A percentile compares a stretch with the other conserved stretches of the same genome.
Conservation (phyloP, 2,888 invertebrate genomes). For the Nymphalis urticae region DNA sequence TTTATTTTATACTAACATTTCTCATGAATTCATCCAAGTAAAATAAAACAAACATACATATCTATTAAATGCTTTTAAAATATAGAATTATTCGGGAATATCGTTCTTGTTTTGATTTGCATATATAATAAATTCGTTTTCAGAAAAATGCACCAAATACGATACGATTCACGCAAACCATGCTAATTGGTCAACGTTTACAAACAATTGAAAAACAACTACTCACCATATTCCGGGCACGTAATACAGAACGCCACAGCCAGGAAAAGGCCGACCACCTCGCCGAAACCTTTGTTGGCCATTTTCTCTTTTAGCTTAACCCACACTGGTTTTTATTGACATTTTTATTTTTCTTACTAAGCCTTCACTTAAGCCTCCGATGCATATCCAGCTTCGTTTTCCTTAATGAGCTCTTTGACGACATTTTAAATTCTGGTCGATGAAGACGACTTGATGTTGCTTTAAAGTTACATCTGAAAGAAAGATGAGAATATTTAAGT, state of each 20-base stretch:
- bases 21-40: too few relatives aligned
- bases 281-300: constrained; percentile 71
- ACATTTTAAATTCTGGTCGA: constrained; percentile 50
- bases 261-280: constrained; percentile 74
- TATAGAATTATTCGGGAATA: background rate
- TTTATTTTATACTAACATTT: too few relatives aligned
- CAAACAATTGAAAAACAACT: constrained; percentile 9
- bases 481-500: constrained; percentile 26
- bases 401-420: constrained; percentile 51
- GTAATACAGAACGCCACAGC: constrained; percentile 74
- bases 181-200: constrained; percentile 21
- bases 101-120: background rate
- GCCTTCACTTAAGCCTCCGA: constrained; percentile 60
- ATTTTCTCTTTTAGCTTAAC: constrained; percentile 72
- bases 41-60: too few relatives aligned
- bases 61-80: too few relatives aligned
- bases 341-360: constrained; percentile 67
- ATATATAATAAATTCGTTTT: background rate
- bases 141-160: constrained; percentile 14
- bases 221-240: constrained; percentile 76
- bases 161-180: constrained; percentile 13
- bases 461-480: constrained; percentile 63
- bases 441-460: constrained; percentile 30
- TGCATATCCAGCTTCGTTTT: constrained; percentile 59
- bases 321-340: constrained; percentile 72